Base-by-base conservation (phyloP, 2,888 invertebrate species). In the Linyphia triangularis region DNA sequence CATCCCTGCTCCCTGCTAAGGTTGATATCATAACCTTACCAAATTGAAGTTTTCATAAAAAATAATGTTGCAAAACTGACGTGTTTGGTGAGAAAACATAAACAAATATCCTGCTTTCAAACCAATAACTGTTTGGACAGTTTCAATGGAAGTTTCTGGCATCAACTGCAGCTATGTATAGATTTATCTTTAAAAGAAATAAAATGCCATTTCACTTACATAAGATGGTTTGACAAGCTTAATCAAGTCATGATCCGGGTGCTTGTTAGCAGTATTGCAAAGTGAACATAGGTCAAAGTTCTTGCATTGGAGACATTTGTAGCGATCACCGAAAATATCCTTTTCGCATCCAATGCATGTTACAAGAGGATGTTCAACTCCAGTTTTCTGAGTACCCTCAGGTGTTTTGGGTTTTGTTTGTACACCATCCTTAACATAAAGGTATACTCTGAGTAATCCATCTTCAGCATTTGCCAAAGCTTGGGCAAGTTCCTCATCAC, bases 231-330 rank as follows among this genome's bases (percentile, higher is more conserved):
- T 72, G 0, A 95, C 94, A 88, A 97, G 94, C 72, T 96, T 96
- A 77, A 96, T 93, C 96, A 97, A 96, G 91, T 95, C 94, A 92
- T 98, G 97, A 43, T 96, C 95, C 0, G 94, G 92, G 92, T 98
- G 97, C 72, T 94, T 91, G 28, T 95, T 94, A 6, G 94, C 93
- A 0, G 93, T 92, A 92, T 97, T 96, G 92, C 98, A 98, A 1
- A 92, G 92, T n/a, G 94, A 92, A 92, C 98, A 98, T 78, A 98
- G 94, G 92, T 98, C 97, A 92, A 93, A 98, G 92, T 98, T 95
- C 0, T 94, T 93, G 91, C 98, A 98, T 79, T 95, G 94, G 19
- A 96, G 93, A 92, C 98, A 98, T 93, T 97, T 97, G 94, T 96
- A 98, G 16, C 98, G 95, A 91, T 95, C 95, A 0, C 97, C 97